Percentiles rank a stretch among this genome's conserved stretches.
Evolutionary conservation across 2,113 vertebrate species (phyloP).

Genomic region (Rattus norvegicus): GRCr8 NC_086023.1:146239001-146239500

Average conservation of each 20-base stretch:
- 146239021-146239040: not conserved
- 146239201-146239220: not conserved
- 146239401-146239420: not conserved
- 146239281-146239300: too few relatives aligned
- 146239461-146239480: not conserved
- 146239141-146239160: not conserved
- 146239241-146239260: too few relatives aligned
- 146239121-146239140: not conserved
- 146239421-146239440: not conserved
- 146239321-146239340: too few relatives aligned
- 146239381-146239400: not conserved
- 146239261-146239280: too few relatives aligned
- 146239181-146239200: not conserved
- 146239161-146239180: not conserved
- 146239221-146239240: too few relatives aligned
- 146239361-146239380: conserved; percentile 12
- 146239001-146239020: not conserved
- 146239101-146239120: not conserved
- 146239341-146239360: not conserved
- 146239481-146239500: not conserved
- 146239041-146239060: not conserved
- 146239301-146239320: too few relatives aligned
- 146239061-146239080: not conserved
- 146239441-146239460: not conserved
- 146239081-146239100: not conserved